Conservation (phyloP, 92 coral and sea anemone genomes). For the Pocillopora meandrina region DNA sequence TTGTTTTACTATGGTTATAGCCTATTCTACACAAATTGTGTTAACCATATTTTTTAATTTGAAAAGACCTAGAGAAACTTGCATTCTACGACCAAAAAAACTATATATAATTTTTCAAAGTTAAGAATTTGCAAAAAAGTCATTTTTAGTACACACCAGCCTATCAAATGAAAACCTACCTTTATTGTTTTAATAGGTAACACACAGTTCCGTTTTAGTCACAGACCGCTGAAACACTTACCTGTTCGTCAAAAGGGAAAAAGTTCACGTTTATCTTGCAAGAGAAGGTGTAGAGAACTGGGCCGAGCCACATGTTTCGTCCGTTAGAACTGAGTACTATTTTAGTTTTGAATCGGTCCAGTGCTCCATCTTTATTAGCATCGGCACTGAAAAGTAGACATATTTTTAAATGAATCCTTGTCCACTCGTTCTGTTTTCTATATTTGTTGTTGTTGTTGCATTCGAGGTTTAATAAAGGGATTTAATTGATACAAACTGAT, state of each 20-base stretch:
- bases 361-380: conserved; percentile 76
- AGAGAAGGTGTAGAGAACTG: conserved; percentile 79
- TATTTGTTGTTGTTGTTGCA: neutral
- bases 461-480: neutral
- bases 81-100: too few species aligned
- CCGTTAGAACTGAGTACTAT: conserved; percentile 75
- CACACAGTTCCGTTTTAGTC: too few species aligned
- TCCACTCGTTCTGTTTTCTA: neutral
- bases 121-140: too few species aligned
- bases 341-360: conserved; percentile 86
- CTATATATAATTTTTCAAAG: too few species aligned
- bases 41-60: too few species aligned
- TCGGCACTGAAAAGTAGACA: conserved; percentile 67
- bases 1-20: too few species aligned
- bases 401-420: neutral
- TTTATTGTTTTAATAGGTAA: too few species aligned
- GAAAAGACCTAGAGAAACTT: too few species aligned
- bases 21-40: too few species aligned
- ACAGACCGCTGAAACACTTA: conserved; percentile 1
- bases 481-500: too few species aligned
- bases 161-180: too few species aligned
- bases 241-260: conserved; percentile 97
- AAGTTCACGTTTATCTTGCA: conserved; percentile 89
- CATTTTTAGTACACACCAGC: too few species aligned
- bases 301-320: conserved; percentile 81